Evolutionary conservation across 2,888 invertebrate genomes (phyloP).

Genomic region (Epistrophella euchroma): DNA sequence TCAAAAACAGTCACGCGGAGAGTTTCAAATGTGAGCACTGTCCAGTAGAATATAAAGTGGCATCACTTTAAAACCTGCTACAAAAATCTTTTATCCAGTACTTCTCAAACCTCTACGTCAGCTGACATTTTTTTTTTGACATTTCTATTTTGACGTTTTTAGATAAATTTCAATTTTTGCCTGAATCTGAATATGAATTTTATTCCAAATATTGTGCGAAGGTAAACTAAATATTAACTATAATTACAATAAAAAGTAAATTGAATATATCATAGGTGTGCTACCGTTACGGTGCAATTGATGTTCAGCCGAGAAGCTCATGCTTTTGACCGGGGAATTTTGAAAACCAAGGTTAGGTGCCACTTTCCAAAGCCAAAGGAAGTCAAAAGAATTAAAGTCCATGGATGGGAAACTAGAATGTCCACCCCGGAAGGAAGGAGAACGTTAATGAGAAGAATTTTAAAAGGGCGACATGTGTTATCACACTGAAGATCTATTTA

Average conservation of each 20-base stretch:
- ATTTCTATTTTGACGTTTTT: background rate
- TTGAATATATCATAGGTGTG: conserved; percentile 44
- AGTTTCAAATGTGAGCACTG: no score
- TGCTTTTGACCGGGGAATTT: conserved; percentile 79
- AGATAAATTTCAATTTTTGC: background rate
- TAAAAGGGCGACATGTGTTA: conserved; percentile 89
- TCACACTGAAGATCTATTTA: conserved; percentile 85
- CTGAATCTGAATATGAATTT: conserved; percentile 47
- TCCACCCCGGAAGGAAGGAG: conserved; percentile 88
- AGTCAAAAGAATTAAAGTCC: conserved; percentile 87
- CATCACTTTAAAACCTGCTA: conserved; percentile 3
- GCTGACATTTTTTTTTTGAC: background rate
- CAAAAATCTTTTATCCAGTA: background rate
- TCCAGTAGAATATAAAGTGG: background rate
- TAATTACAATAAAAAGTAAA: background rate
- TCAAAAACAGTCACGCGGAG: no score
- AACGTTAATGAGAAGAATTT: conserved; percentile 89
- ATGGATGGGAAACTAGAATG: conserved; percentile 89
- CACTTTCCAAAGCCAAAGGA: conserved; percentile 91
- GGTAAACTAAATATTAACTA: conserved; percentile 32
- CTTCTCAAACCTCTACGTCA: background rate
- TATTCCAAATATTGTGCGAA: conserved; percentile 58
- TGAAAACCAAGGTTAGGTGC: conserved; percentile 81
- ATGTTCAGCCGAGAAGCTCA: conserved; percentile 79
- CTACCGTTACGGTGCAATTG: conserved; percentile 47